Conservation (phyloP, 2,113 vertebrate genomes). For the Dissostichus mawsoni region DNA sequence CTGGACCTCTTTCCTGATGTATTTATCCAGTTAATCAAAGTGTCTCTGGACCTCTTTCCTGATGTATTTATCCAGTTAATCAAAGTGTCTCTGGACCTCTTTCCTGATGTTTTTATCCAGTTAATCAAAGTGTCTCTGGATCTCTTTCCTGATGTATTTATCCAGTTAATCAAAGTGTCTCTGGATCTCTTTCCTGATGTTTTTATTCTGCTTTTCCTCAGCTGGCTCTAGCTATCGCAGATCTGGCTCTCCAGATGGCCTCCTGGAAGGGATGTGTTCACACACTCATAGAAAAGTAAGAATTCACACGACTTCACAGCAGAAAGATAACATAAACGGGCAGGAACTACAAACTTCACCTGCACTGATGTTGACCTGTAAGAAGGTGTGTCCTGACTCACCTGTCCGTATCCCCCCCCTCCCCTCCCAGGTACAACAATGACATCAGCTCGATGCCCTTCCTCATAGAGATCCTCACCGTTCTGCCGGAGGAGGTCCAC, state of each 20-base stretch:
- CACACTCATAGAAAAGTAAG: conserved; percentile 98
- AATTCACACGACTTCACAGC: background rate
- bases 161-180: background rate
- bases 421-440: conserved; percentile 88
- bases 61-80: too few relatives aligned
- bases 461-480: conserved; percentile 96
- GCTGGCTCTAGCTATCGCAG: conserved; percentile 97
- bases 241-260: conserved; percentile 97
- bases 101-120: too few relatives aligned
- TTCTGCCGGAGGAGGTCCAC: conserved; percentile 96
- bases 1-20: too few relatives aligned
- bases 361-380: background rate
- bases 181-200: background rate
- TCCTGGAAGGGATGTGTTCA: conserved; percentile 99
- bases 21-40: too few relatives aligned
- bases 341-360: background rate
- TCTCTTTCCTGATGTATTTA: too few relatives aligned
- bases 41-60: too few relatives aligned
- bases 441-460: conserved; percentile 95
- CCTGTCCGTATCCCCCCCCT: background rate
- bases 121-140: too few relatives aligned
- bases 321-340: background rate
- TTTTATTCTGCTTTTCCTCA: conserved; percentile 49
- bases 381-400: background rate
- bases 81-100: too few relatives aligned